Conservation (phyloP, 1,140 invertebrate species). For the Aethina tumida region DNA sequence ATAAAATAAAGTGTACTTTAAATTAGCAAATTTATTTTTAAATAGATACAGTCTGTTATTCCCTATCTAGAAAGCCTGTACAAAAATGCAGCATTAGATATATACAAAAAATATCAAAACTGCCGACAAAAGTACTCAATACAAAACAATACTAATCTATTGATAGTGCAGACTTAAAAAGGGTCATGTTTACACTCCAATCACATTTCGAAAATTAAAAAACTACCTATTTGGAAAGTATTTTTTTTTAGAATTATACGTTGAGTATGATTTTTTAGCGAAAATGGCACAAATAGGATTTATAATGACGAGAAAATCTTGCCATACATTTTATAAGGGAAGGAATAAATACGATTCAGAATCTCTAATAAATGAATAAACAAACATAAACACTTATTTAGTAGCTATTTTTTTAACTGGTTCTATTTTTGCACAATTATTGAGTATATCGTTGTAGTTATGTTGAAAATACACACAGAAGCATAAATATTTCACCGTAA, state of each 20-base stretch:
- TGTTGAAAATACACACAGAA: constrained; percentile 18
- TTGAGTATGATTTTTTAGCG: too few relatives aligned
- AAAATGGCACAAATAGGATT: constrained; percentile 1
- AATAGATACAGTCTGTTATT: constrained; percentile 25
- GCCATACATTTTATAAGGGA: constrained; percentile 6
- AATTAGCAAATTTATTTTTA: constrained; percentile 26
- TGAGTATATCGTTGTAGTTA: constrained; percentile 28
- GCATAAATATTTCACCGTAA: constrained; percentile 11
- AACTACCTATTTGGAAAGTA: constrained; percentile 10
- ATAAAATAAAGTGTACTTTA: constrained; percentile 10
- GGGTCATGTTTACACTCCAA: too few relatives aligned
- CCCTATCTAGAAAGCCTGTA: constrained; percentile 22
- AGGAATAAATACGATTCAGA: neutral
- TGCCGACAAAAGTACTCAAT: constrained; percentile 10
- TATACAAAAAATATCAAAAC: constrained; percentile 23
- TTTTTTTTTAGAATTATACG: constrained; percentile 11
- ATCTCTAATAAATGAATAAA: neutral
- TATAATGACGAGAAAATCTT: constrained; percentile 4
- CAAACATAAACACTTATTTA: constrained; percentile 9
- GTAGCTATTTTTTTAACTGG: constrained; percentile 12
- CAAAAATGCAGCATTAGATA: constrained; percentile 21
- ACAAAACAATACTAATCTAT: constrained; percentile 13
- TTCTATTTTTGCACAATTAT: constrained; percentile 23
- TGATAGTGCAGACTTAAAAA: constrained; percentile 7
- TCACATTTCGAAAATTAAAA: constrained; percentile 10